phyloP scores from a whole-genome alignment of 2,888 invertebrate genomes.

The Clanis bilineata region DNA sequence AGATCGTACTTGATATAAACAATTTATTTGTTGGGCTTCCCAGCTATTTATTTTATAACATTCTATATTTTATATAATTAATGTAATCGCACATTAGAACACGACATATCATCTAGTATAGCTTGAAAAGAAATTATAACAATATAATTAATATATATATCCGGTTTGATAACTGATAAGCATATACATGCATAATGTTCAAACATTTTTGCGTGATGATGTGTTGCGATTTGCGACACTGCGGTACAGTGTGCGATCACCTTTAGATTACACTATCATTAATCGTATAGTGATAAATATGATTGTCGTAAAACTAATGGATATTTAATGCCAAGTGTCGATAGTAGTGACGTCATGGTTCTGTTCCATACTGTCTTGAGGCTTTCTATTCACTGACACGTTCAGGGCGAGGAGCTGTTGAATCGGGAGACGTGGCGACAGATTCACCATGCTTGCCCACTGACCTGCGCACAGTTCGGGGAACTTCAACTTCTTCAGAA shows the following conservation, averaged over 20 bases:
- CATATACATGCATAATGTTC: background rate
- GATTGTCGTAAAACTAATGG: background rate
- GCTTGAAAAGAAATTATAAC: no score
- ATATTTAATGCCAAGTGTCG: conserved; percentile 55
- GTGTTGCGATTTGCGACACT: background rate
- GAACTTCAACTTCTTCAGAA: conserved; percentile 86
- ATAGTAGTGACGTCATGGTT: conserved; percentile 67
- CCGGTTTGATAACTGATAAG: no score
- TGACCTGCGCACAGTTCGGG: conserved; percentile 89
- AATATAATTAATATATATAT: no score
- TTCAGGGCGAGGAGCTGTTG: conserved; percentile 75
- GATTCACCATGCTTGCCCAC: conserved; percentile 89
- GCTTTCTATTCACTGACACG: conserved; percentile 75
- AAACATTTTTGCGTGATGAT: background rate
- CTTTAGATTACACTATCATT: background rate
- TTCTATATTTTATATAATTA: no score
- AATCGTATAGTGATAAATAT: background rate
- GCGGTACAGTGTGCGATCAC: background rate
- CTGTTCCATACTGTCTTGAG: conserved; percentile 74
- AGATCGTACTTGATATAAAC: background rate
- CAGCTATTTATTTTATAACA: no score
- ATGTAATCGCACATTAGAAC: no score
- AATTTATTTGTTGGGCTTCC: background rate
- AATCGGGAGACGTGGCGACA: conserved; percentile 85
- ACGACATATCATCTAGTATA: no score